Conservation (phyloP, 2,888 invertebrate genomes). For the Melikaiella ostensackeni region DNA sequence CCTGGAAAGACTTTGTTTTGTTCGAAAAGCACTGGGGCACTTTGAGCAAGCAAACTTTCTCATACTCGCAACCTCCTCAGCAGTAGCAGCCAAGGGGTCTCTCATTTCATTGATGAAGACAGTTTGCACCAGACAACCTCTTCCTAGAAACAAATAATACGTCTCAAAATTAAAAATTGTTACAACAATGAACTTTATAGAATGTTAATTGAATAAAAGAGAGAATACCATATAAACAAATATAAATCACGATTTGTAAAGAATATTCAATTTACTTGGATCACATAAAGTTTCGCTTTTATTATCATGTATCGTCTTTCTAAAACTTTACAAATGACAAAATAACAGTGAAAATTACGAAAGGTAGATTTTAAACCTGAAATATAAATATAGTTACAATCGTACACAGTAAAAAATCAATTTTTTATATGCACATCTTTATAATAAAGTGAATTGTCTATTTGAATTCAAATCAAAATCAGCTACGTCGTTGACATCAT, state of each 20-base stretch:
- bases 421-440: too few species aligned
- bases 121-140: not conserved
- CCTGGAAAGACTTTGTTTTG: conserved; percentile 70
- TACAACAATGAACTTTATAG: not conserved
- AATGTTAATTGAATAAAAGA: not conserved
- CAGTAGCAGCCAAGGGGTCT: not conserved
- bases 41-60: conserved; percentile 13
- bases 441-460: too few species aligned
- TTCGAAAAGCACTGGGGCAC: conserved; percentile 66
- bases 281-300: not conserved
- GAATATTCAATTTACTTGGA: not conserved
- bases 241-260: not conserved
- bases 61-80: not conserved
- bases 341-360: too few species aligned
- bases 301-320: too few species aligned
- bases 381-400: too few species aligned
- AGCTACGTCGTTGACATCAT: too few species aligned
- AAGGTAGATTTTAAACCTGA: too few species aligned
- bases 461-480: too few species aligned
- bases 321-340: too few species aligned
- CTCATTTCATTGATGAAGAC: not conserved
- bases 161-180: not conserved
- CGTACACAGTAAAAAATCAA: too few species aligned
- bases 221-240: not conserved
- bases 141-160: not conserved